Percentiles rank a stretch among this genome's conserved stretches.
Conservation (phyloP, 1,140 invertebrate genomes). For the Megalopta genalis region DNA sequence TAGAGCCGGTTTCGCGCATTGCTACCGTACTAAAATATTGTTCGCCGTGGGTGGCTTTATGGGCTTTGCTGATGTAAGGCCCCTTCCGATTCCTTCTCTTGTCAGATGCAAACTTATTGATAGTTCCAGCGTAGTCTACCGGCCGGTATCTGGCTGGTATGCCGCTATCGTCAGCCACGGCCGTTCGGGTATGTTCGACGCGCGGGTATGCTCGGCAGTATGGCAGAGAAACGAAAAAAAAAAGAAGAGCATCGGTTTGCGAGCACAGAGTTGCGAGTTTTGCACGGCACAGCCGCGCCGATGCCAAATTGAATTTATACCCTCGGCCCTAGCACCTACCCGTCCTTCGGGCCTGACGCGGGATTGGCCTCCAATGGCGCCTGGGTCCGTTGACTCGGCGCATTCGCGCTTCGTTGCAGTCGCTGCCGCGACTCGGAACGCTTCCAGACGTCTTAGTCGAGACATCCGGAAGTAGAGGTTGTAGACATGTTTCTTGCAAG, state of each 20-base stretch:
- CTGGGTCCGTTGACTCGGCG: background rate
- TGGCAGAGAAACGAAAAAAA: constrained; percentile 31
- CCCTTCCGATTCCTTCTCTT: constrained; percentile 71
- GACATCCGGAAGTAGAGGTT: too few relatives aligned
- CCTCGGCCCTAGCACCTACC: constrained; percentile 36
- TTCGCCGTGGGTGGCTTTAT: constrained; percentile 77
- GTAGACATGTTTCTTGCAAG: too few relatives aligned
- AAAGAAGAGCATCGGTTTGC: constrained; percentile 15
- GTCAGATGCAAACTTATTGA: constrained; percentile 75
- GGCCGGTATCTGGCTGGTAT: constrained; percentile 40
- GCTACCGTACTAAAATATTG: constrained; percentile 77
- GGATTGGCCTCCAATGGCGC: background rate
- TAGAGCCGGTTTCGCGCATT: constrained; percentile 70
- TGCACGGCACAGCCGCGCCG: constrained; percentile 13
- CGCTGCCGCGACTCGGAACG: too few relatives aligned
- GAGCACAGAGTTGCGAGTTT: constrained; percentile 14
- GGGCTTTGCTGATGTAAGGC: constrained; percentile 67
- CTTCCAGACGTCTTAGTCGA: too few relatives aligned
- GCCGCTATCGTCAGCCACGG: constrained; percentile 41
- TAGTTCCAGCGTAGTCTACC: constrained; percentile 62
- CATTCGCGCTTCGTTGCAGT: too few relatives aligned
- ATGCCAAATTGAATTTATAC: constrained; percentile 59
- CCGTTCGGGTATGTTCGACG: background rate
- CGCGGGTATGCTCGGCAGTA: background rate
- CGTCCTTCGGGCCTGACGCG: constrained; percentile 41